Conservation (phyloP, 2,113 vertebrate species). For the Daubentonia madagascariensis region DNA sequence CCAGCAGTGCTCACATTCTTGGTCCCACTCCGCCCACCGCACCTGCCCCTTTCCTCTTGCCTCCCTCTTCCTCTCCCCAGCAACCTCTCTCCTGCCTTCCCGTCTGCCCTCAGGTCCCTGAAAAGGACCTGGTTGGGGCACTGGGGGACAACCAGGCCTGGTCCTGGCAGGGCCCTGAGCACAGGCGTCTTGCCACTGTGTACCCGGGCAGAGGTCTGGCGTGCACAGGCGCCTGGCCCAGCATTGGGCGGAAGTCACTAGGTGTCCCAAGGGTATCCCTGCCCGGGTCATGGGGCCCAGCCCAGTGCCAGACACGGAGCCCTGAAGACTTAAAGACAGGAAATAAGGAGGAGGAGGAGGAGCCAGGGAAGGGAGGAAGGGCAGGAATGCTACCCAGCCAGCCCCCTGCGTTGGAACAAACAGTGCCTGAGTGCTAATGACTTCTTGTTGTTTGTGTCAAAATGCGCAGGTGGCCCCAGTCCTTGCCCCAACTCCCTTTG, state of each 20-base stretch:
- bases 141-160: neutral
- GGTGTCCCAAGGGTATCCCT: conserved; percentile 69
- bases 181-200: neutral
- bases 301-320: conserved; percentile 44
- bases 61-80: neutral
- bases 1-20: neutral
- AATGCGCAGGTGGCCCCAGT: conserved; percentile 34
- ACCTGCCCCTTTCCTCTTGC: neutral
- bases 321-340: conserved; percentile 68
- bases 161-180: neutral
- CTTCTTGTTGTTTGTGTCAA: conserved; percentile 61
- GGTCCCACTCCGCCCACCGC: neutral
- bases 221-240: neutral
- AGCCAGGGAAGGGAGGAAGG: conserved; percentile 62
- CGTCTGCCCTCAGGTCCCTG: neutral
- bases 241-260: conserved; percentile 38
- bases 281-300: conserved; percentile 56
- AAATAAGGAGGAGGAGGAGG: conserved; percentile 72
- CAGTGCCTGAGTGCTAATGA: conserved; percentile 61
- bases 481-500: neutral
- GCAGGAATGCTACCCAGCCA: conserved; percentile 63
- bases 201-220: neutral
- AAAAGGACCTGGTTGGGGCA: neutral
- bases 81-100: neutral
- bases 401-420: conserved; percentile 65